Percentiles rank a stretch among this genome's conserved stretches.
Conservation (phyloP, 1,140 invertebrate species). For the Aphidius gifuensis region DNA sequence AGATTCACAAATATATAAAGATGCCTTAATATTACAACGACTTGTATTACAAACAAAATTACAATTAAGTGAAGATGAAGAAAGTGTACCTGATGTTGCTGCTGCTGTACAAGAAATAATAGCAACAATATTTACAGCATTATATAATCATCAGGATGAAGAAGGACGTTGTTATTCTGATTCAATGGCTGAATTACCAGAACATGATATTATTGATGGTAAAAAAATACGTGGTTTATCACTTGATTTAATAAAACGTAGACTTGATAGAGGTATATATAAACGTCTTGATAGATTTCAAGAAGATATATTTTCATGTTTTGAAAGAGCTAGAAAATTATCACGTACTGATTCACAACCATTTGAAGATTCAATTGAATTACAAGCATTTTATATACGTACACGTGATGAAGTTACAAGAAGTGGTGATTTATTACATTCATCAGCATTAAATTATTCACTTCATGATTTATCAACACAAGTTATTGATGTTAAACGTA, state of each 20-base stretch:
- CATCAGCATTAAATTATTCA: conserved; percentile 82
- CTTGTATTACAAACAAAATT: conserved; percentile 90
- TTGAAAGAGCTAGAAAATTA: conserved; percentile 83
- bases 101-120: conserved; percentile 88
- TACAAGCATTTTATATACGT: conserved; percentile 89
- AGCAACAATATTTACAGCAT: conserved; percentile 85
- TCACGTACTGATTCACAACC: conserved; percentile 90
- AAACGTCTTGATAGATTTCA: conserved; percentile 92
- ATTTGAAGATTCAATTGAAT: conserved; percentile 91
- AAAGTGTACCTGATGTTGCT: conserved; percentile 83
- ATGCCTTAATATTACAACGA: conserved; percentile 89
- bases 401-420: conserved; percentile 73
- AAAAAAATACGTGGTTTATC: conserved; percentile 75
- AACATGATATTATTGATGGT: conserved; percentile 77
- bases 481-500: conserved; percentile 72
- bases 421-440: conserved; percentile 76
- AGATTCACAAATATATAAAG: conserved; percentile 98
- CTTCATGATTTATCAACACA: conserved; percentile 69
- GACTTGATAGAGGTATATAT: conserved; percentile 85
- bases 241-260: conserved; percentile 79
- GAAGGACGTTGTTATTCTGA: conserved; percentile 95
- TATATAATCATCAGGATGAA: conserved; percentile 95
- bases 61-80: conserved; percentile 81
- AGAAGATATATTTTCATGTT: conserved; percentile 92
- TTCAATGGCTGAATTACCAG: conserved; percentile 89